Evolutionary conservation across 2,113 vertebrate species (phyloP).

Genomic region (Phrynocephalus versicolor): DNA sequence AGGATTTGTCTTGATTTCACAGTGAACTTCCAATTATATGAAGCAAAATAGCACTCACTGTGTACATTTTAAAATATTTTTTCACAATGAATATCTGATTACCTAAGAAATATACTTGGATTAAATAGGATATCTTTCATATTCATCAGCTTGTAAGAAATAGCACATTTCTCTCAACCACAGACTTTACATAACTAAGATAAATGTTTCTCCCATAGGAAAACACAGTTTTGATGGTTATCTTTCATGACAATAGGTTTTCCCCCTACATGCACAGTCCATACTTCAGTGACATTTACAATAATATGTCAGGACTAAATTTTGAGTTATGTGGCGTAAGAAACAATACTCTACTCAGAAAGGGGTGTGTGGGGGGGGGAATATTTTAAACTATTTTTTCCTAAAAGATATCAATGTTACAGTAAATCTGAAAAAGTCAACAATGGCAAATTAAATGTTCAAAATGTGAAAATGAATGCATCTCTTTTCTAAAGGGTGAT

Average conservation of each 20-base stretch:
- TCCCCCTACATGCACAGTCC: constrained; percentile 56
- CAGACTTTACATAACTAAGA: neutral
- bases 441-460: neutral
- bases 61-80: neutral
- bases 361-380: neutral
- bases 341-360: constrained; percentile 36
- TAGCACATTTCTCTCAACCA: neutral
- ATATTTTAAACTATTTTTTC: no score
- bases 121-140: neutral
- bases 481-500: neutral
- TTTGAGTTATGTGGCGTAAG: constrained; percentile 40
- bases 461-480: neutral
- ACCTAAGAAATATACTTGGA: neutral
- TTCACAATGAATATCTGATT: neutral
- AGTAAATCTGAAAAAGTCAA: constrained; percentile 21
- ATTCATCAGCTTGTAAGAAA: constrained; percentile 4
- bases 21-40: neutral
- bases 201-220: constrained; percentile 44
- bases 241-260: constrained; percentile 71
- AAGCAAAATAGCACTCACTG: neutral
- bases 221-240: constrained; percentile 67
- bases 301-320: constrained; percentile 57
- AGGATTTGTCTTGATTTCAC: neutral
- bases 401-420: neutral
- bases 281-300: constrained; percentile 77